Evolutionary conservation across 2,888 invertebrate species (phyloP).

Genomic region (Megastigmus dorsalis): DNA sequence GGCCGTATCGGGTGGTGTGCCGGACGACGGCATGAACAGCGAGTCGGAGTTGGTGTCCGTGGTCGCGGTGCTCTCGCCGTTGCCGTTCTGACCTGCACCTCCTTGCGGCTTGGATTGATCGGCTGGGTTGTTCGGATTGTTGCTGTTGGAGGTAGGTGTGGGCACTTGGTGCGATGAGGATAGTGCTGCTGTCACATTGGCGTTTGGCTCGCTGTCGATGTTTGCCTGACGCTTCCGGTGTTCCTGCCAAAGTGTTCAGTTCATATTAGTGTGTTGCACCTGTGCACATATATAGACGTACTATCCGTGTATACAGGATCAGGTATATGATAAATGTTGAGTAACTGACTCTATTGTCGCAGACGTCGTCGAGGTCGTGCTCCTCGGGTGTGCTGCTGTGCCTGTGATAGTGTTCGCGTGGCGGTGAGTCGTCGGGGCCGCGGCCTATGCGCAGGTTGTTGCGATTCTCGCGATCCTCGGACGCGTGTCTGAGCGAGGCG

Average conservation of each 20-base stretch:
- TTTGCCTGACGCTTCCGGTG: not conserved
- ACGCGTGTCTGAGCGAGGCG: constrained; percentile 61
- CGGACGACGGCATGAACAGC: constrained; percentile 58
- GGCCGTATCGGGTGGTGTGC: constrained; percentile 62
- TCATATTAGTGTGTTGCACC: too few relatives aligned
- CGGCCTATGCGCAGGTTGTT: constrained; percentile 49
- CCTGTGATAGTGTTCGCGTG: constrained; percentile 32
- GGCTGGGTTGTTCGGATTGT: not conserved
- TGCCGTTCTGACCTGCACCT: constrained; percentile 58
- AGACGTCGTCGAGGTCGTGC: constrained; percentile 33
- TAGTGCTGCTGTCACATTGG: constrained; percentile 3
- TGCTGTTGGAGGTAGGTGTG: constrained; percentile 33
- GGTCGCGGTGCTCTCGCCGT: constrained; percentile 64
- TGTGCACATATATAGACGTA: not conserved
- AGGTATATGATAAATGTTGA: not conserved
- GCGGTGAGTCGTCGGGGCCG: constrained; percentile 11
- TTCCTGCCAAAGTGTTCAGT: too few relatives aligned
- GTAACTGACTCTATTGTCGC: constrained; percentile 37
- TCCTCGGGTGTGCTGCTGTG: constrained; percentile 38
- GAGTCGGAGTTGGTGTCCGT: constrained; percentile 69
- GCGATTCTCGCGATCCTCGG: constrained; percentile 60
- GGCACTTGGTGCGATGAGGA: not conserved
- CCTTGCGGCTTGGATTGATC: constrained; percentile 1
- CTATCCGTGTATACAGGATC: not conserved
- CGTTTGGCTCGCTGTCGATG: constrained; percentile 23